phyloP scores from a whole-genome alignment of 2,797 vertebrate species.

The Apogon hyalosoma region DNA sequence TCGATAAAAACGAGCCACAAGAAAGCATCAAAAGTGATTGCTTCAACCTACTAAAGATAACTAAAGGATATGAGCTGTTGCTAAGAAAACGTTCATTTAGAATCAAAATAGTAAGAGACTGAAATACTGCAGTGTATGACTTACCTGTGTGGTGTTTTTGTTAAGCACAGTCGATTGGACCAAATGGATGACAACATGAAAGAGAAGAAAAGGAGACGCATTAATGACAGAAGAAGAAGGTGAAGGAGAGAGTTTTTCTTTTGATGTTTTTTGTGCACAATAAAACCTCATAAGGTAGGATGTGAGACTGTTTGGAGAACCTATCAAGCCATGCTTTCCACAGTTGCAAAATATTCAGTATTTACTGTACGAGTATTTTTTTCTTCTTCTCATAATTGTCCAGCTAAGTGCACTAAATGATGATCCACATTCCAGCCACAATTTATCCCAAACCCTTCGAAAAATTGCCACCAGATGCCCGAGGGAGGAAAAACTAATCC shows the following conservation, averaged over 20 bases:
- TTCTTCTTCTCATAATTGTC: conserved; percentile 25
- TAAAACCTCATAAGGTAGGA: not conserved
- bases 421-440: conserved; percentile 70
- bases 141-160: conserved; percentile 61
- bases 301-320: conserved; percentile 7
- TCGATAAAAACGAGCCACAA: conserved; percentile 68
- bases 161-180: conserved; percentile 32
- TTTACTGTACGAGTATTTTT: conserved; percentile 31
- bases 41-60: conserved; percentile 63
- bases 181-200: conserved; percentile 54
- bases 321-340: conserved; percentile 17
- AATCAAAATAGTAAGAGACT: conserved; percentile 44
- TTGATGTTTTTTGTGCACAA: not conserved
- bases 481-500: conserved; percentile 75
- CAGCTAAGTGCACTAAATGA: conserved; percentile 62
- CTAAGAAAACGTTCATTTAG: conserved; percentile 44
- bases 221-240: conserved; percentile 34
- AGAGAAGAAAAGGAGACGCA: conserved; percentile 28
- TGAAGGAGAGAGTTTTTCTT: conserved; percentile 8
- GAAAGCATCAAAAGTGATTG: conserved; percentile 63
- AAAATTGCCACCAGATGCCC: conserved; percentile 84
- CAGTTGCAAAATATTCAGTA: conserved; percentile 16
- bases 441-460: conserved; percentile 64
- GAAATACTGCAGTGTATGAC: conserved; percentile 50
- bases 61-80: conserved; percentile 47